Evolutionary conservation across 2,113 vertebrate genomes (phyloP).

Genomic region (Oncorhynchus gorbuscha): DNA sequence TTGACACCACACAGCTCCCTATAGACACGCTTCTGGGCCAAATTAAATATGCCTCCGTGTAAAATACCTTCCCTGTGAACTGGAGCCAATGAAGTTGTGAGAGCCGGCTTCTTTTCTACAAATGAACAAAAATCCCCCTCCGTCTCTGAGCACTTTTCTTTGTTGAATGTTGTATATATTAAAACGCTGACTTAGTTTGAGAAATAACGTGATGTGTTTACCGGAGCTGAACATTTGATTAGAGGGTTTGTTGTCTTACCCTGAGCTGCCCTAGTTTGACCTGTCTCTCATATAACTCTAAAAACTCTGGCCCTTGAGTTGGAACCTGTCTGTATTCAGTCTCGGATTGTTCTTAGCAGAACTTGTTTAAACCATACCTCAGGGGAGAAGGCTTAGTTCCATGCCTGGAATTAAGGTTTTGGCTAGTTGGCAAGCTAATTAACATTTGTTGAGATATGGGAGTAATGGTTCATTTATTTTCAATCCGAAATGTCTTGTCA

Average conservation of each 20-base stretch:
- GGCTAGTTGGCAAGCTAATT: neutral
- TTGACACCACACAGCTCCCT: neutral
- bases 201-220: constrained; percentile 14
- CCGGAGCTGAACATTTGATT: constrained; percentile 4
- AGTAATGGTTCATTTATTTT: neutral
- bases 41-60: constrained; percentile 12
- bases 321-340: neutral
- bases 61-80: constrained; percentile 22
- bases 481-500: neutral
- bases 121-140: neutral
- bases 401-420: neutral
- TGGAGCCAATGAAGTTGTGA: constrained; percentile 16
- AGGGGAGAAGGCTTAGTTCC: too few species aligned
- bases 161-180: constrained; percentile 2
- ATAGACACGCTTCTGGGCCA: constrained; percentile 3
- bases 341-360: neutral
- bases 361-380: neutral
- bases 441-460: neutral
- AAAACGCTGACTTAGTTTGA: neutral
- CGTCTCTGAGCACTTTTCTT: neutral
- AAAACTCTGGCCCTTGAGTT: neutral
- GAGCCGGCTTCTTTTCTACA: constrained; percentile 6
- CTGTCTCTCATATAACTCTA: neutral
- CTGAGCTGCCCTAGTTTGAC: neutral
- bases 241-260: constrained; percentile 1